Base-by-base conservation (phyloP, 2,113 vertebrate genomes). In the Eulemur macaco region DNA sequence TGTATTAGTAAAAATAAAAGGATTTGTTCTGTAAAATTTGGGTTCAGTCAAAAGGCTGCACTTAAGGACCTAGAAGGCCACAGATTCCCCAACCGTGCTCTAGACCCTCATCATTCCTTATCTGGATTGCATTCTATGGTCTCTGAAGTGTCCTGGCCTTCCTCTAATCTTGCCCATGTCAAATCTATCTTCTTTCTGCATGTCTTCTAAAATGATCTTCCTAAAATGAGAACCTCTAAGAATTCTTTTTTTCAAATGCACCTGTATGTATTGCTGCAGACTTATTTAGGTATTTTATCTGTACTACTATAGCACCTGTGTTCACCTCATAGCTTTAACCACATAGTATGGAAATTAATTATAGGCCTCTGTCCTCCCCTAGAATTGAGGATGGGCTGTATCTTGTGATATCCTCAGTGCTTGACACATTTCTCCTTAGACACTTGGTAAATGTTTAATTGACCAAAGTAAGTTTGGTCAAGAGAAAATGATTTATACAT, bases 401-500 rank as follows among this genome's bases (percentile, higher is more conserved):
- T 85, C 71, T 86, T 74, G 37, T 9, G 60, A 86, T 87, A 94
- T 21, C 27, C 27, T 54, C 5, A 80, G 0, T 56, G n/a, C 34
- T 77, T 88, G 47, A 37, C 76, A 86, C 12, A 10, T 68, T 27
- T 25, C 7, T 96, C 56, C 47, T 78, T 87, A 87, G 71, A 86
- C 39, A 66, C 21, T 90, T 92, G 45, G 18, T 85, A 92, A 86
- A 78, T 83, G 80, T 6, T 83, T 73, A 95, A 54, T 77, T 94
- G 73, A 76, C 66, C 76, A 96, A 78, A 95, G 37, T 91, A 58
- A 58, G 23, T 81, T 81, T 76, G 39, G 9, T 81, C 27, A 60
- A 94, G 81, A 94, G 27, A 76, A 93, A 85, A 88, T 81, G 47
- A 78, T 88, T 91, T 60, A 74, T 80, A 90, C 3, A 60, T n/a